Evolutionary conservation across 2,797 vertebrate species (phyloP).

Genomic region (Craterocephalus amniculus): DNA sequence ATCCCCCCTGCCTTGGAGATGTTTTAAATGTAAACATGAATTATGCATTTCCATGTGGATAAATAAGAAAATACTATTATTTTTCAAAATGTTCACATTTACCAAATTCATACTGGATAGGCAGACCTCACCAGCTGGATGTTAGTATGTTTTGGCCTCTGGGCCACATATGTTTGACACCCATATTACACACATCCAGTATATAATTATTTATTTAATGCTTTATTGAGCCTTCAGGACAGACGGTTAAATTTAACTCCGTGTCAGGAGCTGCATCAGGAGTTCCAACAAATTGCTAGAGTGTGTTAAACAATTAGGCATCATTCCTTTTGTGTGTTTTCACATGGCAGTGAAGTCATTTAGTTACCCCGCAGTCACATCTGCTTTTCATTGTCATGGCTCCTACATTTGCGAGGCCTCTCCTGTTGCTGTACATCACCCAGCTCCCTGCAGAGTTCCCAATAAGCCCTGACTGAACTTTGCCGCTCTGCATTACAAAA

Average conservation of each 20-base stretch:
- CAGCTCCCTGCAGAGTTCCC: conserved; percentile 41
- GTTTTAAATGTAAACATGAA: no score
- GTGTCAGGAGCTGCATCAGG: background rate
- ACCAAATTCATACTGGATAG: no score
- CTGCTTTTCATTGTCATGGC: conserved; percentile 78
- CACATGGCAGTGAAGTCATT: conserved; percentile 62
- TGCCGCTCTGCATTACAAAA: conserved; percentile 49
- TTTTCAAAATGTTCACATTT: no score
- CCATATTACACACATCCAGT: no score
- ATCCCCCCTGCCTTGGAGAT: no score
- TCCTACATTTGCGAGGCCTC: conserved; percentile 65
- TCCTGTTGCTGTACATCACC: conserved; percentile 64
- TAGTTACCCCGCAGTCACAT: conserved; percentile 65
- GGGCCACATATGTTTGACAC: no score
- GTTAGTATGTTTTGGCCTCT: no score
- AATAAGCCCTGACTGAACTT: conserved; percentile 57
- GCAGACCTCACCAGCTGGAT: no score
- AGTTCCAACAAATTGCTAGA: background rate
- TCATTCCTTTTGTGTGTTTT: conserved; percentile 47
- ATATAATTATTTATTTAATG: background rate
- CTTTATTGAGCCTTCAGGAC: background rate
- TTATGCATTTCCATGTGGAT: no score
- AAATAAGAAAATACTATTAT: no score
- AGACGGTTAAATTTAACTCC: background rate
- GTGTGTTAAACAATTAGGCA: conserved; percentile 14